A percentile compares a stretch with the other conserved stretches of the same genome.
Evolutionary conservation across 2,797 vertebrate species (phyloP).

Genomic region (Clarias pachynema): DNA sequence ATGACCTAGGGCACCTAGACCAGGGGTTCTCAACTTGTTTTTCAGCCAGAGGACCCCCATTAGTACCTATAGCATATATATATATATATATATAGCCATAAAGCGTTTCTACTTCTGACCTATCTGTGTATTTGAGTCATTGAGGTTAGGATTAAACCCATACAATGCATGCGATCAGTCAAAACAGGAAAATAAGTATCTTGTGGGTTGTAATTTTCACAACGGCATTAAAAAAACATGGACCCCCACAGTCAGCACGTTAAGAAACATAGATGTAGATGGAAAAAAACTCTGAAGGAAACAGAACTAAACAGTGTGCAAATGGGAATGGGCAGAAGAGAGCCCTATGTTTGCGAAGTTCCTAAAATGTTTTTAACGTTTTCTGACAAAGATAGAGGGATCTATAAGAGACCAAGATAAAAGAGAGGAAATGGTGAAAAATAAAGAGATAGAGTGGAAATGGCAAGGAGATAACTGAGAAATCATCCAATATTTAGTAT

Average conservation of each 20-base stretch:
- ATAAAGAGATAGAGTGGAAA: not conserved
- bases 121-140: not conserved
- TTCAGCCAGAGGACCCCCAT: not conserved
- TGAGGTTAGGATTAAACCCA: not conserved
- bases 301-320: not conserved
- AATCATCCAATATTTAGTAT: not conserved
- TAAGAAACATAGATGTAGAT: not conserved
- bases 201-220: not conserved
- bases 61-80: not conserved
- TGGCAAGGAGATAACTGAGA: not conserved
- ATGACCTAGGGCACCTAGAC: not conserved
- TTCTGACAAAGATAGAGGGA: not conserved
- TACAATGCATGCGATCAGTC: not conserved
- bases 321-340: not conserved
- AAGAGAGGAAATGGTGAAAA: not conserved
- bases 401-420: not conserved
- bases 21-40: not conserved
- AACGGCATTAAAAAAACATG: not conserved
- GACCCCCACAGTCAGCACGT: not conserved
- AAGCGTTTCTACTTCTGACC: not conserved
- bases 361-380: not conserved
- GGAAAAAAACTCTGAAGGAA: not conserved
- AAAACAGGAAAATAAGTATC: slow-evolving; percentile 1
- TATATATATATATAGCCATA: too few species aligned
- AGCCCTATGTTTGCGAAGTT: not conserved